Base-by-base conservation (phyloP, 2,797 vertebrate genomes). In the Parambassis ranga region DNA sequence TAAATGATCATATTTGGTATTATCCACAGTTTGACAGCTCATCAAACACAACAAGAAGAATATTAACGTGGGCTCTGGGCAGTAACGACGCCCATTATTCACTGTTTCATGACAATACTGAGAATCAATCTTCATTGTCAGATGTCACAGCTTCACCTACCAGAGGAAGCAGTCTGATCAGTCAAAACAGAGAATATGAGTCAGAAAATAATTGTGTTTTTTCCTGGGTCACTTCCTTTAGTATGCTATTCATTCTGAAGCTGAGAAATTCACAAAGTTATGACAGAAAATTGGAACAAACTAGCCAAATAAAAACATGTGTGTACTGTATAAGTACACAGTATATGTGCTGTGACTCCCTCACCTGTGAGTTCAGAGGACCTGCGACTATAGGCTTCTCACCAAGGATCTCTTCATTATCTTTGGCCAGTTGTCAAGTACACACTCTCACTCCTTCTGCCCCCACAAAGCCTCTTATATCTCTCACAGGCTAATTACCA, bases 331-430 rank as follows among this genome's bases (percentile, higher is more conserved):
- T 37, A 32, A n/a, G 23, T 24, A 3, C 44, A 4, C 3, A 22
- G 13, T 13, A 5, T 37, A 31, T 69, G 36, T 50, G 42, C 31
- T 41, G 19, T 36, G 38, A 58, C 23, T 33, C 41, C n/a, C 24
- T 18, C 41, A 22, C 23, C 10, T 23, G 32, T 49, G 53, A 76
- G 39, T 62, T 73, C 41, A 60, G 44, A 55, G 60, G 44, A 71
- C 52, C n/a, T 8, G 39, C n/a, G 4, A 32, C 18, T 19, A 58
- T n/a, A n/a, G 35, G 31, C 27, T 64, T 70, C 50, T 76, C 69
- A 71, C 32, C 19, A 20, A 1, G n/a, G 33, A 71, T 77, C 69
- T 64, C 65, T 80, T 83, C 55, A 79, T 87, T 82, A 81, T 83
- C 75, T 55, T 38, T 39, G 65, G 55, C 58, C 50, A 30, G 20